Evolutionary conservation across 2,797 vertebrate genomes (phyloP).

Genomic region (Zenarchopterus dispar): DNA sequence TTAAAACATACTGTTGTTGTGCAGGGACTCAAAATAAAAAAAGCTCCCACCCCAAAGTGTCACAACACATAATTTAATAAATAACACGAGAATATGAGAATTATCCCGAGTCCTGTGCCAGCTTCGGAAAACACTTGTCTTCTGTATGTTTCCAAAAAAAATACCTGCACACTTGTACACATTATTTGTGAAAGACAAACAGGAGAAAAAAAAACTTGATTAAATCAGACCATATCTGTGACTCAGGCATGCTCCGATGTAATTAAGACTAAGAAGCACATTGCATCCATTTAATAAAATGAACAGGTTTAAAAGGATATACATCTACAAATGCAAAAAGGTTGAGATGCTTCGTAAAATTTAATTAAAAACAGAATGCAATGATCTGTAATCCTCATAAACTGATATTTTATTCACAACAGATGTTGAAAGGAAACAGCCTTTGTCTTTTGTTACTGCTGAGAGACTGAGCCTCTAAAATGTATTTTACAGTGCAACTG

Average conservation of each 20-base stretch:
- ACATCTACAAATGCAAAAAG: not conserved
- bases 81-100: constrained; percentile 45
- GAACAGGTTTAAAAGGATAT: not conserved
- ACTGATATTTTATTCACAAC: too few relatives aligned
- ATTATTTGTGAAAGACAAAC: constrained; percentile 42
- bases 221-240: constrained; percentile 32
- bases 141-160: constrained; percentile 50
- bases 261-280: constrained; percentile 18
- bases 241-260: constrained; percentile 14
- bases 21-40: constrained; percentile 51
- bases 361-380: too few relatives aligned
- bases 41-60: constrained; percentile 42
- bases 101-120: constrained; percentile 37
- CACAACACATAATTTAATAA: constrained; percentile 49
- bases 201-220: constrained; percentile 31
- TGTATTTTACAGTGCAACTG: too few relatives aligned
- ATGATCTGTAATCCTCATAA: too few relatives aligned
- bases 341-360: too few relatives aligned
- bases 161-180: constrained; percentile 46
- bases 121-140: constrained; percentile 42
- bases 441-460: too few relatives aligned
- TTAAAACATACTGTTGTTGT: constrained; percentile 58
- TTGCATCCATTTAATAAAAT: not conserved
- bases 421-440: too few relatives aligned
- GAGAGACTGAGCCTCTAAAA: too few relatives aligned